Conservation (phyloP, 2,113 vertebrate species). For the Pitta sordida region DNA sequence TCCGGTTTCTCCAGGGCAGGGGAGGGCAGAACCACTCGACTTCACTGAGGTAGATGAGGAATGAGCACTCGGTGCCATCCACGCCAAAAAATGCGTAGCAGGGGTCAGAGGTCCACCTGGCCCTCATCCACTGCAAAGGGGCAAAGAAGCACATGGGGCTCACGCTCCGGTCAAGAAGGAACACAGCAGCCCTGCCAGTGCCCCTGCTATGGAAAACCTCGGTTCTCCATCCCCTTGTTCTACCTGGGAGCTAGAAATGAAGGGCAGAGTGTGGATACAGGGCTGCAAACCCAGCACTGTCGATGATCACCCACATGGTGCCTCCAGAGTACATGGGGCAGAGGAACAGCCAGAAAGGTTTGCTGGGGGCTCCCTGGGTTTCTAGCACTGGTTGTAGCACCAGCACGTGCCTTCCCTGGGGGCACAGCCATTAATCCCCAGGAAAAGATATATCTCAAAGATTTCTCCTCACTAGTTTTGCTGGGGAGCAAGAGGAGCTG, state of each 20-base stretch:
- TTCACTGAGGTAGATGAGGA: slow-evolving; percentile 95
- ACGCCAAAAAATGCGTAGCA: slow-evolving; percentile 96
- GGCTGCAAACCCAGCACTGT: background rate
- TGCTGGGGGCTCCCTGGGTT: background rate
- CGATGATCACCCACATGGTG: rapidly evolving
- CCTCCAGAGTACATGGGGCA: background rate
- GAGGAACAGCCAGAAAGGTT: background rate
- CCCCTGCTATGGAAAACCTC: background rate
- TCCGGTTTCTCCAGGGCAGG: slow-evolving; percentile 87
- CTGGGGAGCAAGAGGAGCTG: background rate
- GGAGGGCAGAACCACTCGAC: slow-evolving; percentile 98
- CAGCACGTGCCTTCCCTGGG: background rate
- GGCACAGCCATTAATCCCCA: background rate
- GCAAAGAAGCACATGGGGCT: background rate
- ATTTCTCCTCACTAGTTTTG: background rate
- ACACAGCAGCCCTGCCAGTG: background rate
- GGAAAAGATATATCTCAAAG: background rate
- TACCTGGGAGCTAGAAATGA: background rate
- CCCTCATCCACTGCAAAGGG: slow-evolving; percentile 92
- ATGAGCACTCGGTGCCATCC: slow-evolving; percentile 95
- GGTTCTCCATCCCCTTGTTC: background rate
- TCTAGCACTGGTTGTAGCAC: background rate
- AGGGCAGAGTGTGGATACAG: background rate
- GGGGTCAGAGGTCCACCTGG: slow-evolving; percentile 95
- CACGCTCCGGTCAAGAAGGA: rapidly evolving